Evolutionary conservation across 2,888 invertebrate genomes (phyloP), one percentile per base, ranked within the genome.

Genomic region (Iphiclides podalirius): DNA sequence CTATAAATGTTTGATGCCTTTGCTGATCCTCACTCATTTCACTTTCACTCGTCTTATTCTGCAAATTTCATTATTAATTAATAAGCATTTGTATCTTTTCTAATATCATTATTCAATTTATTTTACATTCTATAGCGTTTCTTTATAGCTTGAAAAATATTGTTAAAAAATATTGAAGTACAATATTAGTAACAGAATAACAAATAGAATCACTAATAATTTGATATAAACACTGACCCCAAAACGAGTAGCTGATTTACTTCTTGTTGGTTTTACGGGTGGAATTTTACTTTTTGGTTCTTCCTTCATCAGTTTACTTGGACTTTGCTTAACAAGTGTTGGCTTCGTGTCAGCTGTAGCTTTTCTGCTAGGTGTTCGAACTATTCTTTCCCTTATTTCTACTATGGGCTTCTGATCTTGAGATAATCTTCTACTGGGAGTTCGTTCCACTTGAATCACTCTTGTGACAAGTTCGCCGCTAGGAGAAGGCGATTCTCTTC

Each of bases 21-120:
- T 57, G 63, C 70, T 81, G 84, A 68, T 89, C 89, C 65, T 89
- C 89, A 79, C 89, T 90, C 89, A 89, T 88, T 71, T 90, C 89
- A 84, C 89, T 90, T 72, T 90, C 89, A 88, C 89, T 90, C 78
- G 88, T 90, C 68, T 87, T 88, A 77, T 72, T 88, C 89, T 90
- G 88, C 66, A 87, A 88, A 88, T 75, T 63, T 79, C 72, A 83
- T 76, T 74, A 78, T 67, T 65, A 61, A 70, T 67, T 70, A 63
- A 67, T 70, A 65, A 79, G 49, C 44, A 39, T 79, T 81, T 79
- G 65, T 76, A 23, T 40, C 14, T 20, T 43, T 35, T 26, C 39
- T 44, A 42, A 36, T 54, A 48, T 33, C 16, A 48, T 23, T 35
- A 39, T 48, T 26, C 23, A 47, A 47, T 51, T 51, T 47, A 33